A percentile compares a stretch with the other conserved stretches of the same genome.
Evolutionary conservation across 2,888 invertebrate species (phyloP).

Genomic region (Malthinus seriepunctatus): DNA sequence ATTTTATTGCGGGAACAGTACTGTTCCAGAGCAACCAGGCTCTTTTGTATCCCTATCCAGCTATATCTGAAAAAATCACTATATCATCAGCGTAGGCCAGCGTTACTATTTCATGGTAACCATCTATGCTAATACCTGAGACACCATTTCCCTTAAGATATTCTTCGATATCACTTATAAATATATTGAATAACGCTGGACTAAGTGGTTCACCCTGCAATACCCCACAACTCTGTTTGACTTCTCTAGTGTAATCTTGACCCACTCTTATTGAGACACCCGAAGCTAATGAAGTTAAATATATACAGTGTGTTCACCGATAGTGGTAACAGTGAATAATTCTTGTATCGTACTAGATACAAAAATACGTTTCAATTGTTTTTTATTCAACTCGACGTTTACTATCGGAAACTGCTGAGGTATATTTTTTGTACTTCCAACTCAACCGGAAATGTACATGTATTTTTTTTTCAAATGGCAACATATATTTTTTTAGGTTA

Average conservation of each 20-base stretch:
- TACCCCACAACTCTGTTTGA: neutral
- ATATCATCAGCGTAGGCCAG: neutral
- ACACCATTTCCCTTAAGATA: neutral
- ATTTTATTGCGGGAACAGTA: neutral
- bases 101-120: neutral
- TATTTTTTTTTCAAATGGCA: too few relatives aligned
- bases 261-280: neutral
- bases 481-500: too few relatives aligned
- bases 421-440: too few relatives aligned
- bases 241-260: neutral
- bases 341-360: too few relatives aligned
- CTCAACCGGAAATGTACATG: too few relatives aligned
- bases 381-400: too few relatives aligned
- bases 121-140: neutral
- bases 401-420: too few relatives aligned
- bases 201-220: neutral
- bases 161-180: neutral
- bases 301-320: too few relatives aligned
- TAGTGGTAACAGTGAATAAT: too few relatives aligned
- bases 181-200: neutral
- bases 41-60: neutral
- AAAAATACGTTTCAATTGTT: too few relatives aligned
- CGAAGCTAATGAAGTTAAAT: too few relatives aligned
- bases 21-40: neutral
- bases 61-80: too few relatives aligned